A percentile compares a stretch with the other conserved stretches of the same genome.
Conservation (phyloP, 2,113 vertebrate species). For the Diadophis punctatus region DNA sequence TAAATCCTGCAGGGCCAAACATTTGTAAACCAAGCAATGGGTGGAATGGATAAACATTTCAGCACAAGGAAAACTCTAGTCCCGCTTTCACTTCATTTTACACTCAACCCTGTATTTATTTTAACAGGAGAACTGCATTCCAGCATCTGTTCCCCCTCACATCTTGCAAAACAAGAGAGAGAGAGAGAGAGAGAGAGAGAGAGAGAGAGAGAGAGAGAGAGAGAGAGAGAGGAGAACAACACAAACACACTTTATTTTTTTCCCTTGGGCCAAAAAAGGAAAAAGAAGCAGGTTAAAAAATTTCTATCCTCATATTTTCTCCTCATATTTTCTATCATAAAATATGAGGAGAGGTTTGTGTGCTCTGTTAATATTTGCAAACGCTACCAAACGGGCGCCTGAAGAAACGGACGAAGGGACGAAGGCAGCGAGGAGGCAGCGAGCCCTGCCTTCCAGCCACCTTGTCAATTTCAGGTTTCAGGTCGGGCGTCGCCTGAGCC, state of each 20-base stretch:
- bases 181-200: too few species aligned
- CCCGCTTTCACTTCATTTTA: not conserved
- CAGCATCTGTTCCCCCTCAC: not conserved
- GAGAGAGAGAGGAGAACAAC: not conserved
- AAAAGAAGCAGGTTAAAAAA: not conserved
- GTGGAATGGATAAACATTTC: not conserved
- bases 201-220: accelerated
- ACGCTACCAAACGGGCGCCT: not conserved
- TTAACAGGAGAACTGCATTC: not conserved
- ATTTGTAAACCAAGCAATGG: not conserved
- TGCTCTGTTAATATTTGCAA: not conserved
- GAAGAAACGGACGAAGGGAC: not conserved
- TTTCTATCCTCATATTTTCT: too few species aligned
- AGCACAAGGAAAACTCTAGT: not conserved
- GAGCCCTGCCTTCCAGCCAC: not conserved
- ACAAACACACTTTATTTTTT: not conserved
- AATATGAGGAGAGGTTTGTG: not conserved
- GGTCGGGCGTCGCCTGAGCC: conserved; percentile 14
- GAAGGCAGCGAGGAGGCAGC: not conserved
- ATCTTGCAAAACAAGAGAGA: too few species aligned
- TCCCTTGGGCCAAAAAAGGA: accelerated
- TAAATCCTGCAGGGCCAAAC: not conserved
- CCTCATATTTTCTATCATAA: too few species aligned
- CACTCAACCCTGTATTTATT: not conserved
- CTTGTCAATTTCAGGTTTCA: conserved; percentile 15